These are phyloP conservation scores for Coecobrya sp. DNA, from an alignment of 2,888 invertebrate species.

Conservation along the genomic window DNA sequence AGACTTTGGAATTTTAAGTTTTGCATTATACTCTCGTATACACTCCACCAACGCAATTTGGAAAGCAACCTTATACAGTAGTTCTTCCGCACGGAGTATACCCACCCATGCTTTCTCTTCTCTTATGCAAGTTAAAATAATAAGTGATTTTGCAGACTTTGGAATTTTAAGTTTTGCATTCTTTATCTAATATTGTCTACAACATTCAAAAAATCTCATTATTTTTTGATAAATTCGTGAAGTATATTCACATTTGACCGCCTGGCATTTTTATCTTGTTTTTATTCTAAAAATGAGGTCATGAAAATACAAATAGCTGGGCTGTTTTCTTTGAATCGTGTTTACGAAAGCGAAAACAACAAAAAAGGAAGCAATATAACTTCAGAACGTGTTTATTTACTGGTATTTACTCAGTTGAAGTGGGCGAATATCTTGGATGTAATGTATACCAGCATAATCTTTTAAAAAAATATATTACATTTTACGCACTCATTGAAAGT, in stretches of 20 bases:
- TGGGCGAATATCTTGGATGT: background rate
- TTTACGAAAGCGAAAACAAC: slow-evolving; percentile 8
- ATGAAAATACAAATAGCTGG: background rate
- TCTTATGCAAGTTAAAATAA: background rate
- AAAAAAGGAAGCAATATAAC: background rate
- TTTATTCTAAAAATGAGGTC: background rate
- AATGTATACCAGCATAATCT: background rate
- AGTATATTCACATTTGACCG: background rate
- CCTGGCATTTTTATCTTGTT: background rate
- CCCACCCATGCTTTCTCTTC: too few relatives aligned
- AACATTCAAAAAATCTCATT: background rate
- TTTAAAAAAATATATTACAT: background rate
- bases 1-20: too few relatives aligned
- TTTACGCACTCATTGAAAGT: slow-evolving; percentile 55
- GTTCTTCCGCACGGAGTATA: too few relatives aligned
- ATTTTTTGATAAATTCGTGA: background rate
- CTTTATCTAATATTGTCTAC: background rate
- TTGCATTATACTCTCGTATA: too few relatives aligned
- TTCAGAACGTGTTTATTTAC: background rate
- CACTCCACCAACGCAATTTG: too few relatives aligned
- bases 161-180: background rate
- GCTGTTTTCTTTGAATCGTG: background rate
- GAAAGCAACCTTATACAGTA: too few relatives aligned
- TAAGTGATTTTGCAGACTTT: background rate
- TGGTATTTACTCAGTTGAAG: background rate